Conservation (phyloP, 2,113 vertebrate species). For the Phrynosoma platyrhinos region DNA sequence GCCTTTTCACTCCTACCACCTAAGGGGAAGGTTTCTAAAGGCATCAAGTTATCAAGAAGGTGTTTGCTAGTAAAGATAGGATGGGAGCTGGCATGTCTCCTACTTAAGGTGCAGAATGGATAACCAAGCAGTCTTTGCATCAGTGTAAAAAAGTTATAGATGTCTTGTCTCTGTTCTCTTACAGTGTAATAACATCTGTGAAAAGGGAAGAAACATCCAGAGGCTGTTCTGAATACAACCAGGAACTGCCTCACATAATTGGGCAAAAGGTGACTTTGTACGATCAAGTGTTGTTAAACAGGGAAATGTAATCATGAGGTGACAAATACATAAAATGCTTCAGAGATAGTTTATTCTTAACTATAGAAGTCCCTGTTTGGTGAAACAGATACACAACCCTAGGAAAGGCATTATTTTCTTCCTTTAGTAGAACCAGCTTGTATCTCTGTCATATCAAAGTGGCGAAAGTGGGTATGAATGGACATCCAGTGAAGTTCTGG, state of each 20-base stretch:
- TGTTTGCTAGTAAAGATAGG: slow-evolving; percentile 42
- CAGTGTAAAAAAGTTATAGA: background rate
- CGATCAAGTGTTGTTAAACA: background rate
- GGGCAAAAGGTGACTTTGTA: background rate
- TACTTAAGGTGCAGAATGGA: slow-evolving; percentile 27
- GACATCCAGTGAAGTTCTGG: background rate
- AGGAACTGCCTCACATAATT: background rate
- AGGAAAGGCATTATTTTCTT: background rate
- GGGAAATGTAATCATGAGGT: background rate
- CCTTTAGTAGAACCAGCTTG: background rate
- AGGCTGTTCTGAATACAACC: background rate
- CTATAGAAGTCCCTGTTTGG: background rate
- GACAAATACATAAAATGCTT: background rate
- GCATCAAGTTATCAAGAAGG: slow-evolving; percentile 51
- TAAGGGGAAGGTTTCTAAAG: slow-evolving; percentile 13
- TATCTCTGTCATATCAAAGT: background rate
- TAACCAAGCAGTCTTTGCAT: background rate
- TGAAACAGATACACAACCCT: background rate
- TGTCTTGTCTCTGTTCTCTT: background rate
- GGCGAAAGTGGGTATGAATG: background rate
- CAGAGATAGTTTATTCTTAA: background rate
- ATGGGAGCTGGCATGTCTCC: slow-evolving; percentile 8
- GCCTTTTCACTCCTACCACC: slow-evolving; percentile 49
- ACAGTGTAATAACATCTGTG: background rate
- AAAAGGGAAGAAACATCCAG: background rate